Evolutionary conservation across 2,113 vertebrate genomes (phyloP), one percentile per base, ranked within the genome.

Genomic region (Coturnix japonica): DNA sequence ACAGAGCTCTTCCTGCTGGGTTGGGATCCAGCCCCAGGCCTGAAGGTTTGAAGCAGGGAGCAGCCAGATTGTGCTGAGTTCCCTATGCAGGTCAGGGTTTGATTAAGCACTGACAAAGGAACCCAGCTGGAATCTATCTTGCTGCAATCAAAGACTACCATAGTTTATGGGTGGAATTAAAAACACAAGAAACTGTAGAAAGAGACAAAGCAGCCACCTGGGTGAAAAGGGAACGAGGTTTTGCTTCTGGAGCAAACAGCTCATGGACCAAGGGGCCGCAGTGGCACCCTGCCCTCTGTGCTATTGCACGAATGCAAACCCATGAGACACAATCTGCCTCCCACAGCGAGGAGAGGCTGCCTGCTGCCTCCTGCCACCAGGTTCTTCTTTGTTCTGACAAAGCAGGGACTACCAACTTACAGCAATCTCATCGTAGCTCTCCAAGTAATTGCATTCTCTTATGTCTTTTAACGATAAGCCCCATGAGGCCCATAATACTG

Each of bases 381-480:
- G 44, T 9, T 75, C 20, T 51, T 63, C 67, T 81, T 69, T 91
- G 61, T 84, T 93, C 84, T 66, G 54, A 73, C 67, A 59, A 89
- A 81, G 81, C 64, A 71, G 74, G 44, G 81, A 80, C 86, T 70
- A 39, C 44, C 49, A 67, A 93, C 59, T 77, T 82, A 63, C 53
- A 87, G 81, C 53, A 73, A 44, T 84, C 67, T 95, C 56, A 56
- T 18, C 9, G 39, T 60, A 93, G 71, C 54, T 91, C 79, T 93
- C 84, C 92, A 87, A 89, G 91, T 75, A 82, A 93, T 66, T 87
- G 75, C 85, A 82, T 79, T 90, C 49, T 89, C 81, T 84, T 66
- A 49, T n/a, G 83, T 63, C 89, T 93, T 94, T 95, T 94, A 94
- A 92, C 89, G 75, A 80, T 49, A 88, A 65, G 43, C 47, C 85